Conservation (phyloP, 2,113 vertebrate species). For the Burhinus bistriatus region DNA sequence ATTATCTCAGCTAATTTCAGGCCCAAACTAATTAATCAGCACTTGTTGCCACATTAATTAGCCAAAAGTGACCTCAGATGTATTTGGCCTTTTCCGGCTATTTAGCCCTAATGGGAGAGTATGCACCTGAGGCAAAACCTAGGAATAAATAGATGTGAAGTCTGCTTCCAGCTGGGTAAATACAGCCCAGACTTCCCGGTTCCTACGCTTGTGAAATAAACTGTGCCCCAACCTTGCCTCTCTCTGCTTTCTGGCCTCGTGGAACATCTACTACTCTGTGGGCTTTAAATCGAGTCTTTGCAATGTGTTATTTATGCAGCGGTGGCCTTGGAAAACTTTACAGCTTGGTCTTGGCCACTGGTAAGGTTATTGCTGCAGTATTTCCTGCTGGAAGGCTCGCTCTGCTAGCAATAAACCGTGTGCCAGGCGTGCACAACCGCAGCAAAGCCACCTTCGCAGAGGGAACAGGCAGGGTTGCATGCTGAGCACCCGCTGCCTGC, state of each 20-base stretch:
- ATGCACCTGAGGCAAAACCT: conserved; percentile 53
- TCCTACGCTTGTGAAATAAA: not conserved
- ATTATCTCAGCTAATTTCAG: conserved; percentile 34
- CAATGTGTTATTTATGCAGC: not conserved
- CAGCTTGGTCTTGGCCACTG: not conserved
- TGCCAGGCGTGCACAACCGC: not conserved
- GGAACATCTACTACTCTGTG: not conserved
- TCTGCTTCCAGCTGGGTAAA: conserved; percentile 59
- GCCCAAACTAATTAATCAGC: conserved; percentile 54
- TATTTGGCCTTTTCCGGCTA: conserved; percentile 20
- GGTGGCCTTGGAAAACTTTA: not conserved
- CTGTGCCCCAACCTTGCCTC: not conserved
- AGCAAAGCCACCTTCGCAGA: not conserved
- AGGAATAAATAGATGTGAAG: not conserved
- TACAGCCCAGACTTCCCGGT: not conserved
- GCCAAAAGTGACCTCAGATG: conserved; percentile 47
- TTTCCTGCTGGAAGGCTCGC: not conserved
- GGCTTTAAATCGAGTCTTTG: not conserved
- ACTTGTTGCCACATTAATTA: conserved; percentile 61
- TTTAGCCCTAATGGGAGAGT: conserved; percentile 39
- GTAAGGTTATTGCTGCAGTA: not conserved
- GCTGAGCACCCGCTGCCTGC: not conserved
- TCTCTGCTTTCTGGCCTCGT: not conserved
- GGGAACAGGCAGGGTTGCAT: rapidly evolving
- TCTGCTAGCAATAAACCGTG: rapidly evolving